Conservation (phyloP, 2,113 vertebrate genomes). For the Pagrus major region DNA sequence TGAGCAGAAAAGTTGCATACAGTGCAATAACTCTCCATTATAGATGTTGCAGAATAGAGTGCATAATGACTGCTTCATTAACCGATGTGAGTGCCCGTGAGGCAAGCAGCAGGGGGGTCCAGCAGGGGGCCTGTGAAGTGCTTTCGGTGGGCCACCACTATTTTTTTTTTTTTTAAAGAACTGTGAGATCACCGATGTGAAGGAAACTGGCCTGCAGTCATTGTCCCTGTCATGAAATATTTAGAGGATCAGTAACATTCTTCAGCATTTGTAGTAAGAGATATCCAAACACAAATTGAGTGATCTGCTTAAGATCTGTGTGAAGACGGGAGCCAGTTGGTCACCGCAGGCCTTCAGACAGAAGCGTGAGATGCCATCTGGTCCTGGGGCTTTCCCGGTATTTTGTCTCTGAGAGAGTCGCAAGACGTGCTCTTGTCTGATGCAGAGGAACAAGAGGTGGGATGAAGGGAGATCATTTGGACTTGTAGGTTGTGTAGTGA, state of each 20-base stretch:
- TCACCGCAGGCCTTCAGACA: slow-evolving; percentile 39
- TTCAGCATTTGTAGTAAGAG: not conserved
- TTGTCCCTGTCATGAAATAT: not conserved
- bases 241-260: not conserved
- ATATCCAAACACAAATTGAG: slow-evolving; percentile 28
- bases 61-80: slow-evolving; percentile 46
- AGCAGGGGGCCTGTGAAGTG: slow-evolving; percentile 28
- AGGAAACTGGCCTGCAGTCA: not conserved
- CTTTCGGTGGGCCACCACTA: not conserved
- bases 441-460: not conserved
- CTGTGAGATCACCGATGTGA: slow-evolving; percentile 1
- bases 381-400: slow-evolving; percentile 16
- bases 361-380: slow-evolving; percentile 35
- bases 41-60: slow-evolving; percentile 4
- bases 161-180: slow-evolving; percentile 34
- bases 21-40: not conserved
- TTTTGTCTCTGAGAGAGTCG: slow-evolving; percentile 1
- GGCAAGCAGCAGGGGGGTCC: slow-evolving; percentile 28
- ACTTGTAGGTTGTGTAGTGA: slow-evolving; percentile 13
- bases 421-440: not conserved
- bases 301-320: slow-evolving; percentile 42
- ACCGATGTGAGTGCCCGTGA: slow-evolving; percentile 3
- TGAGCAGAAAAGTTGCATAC: slow-evolving; percentile 1
- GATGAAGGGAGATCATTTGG: slow-evolving; percentile 16
- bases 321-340: slow-evolving; percentile 42